Evolutionary conservation across 2,888 invertebrate genomes (phyloP).

Genomic region (Frankliniella fusca): DNA sequence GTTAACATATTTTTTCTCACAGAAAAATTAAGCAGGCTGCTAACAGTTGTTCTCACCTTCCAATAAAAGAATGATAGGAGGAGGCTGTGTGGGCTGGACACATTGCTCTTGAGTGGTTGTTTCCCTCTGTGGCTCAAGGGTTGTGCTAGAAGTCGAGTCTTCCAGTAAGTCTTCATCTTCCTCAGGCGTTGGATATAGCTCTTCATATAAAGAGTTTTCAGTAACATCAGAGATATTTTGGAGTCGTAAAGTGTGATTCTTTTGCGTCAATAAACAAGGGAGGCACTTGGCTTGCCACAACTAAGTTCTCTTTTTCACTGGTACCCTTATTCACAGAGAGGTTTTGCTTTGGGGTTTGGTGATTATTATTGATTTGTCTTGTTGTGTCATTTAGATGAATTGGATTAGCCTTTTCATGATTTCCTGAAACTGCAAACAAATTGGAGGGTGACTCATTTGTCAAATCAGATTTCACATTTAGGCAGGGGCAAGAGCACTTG

Average conservation of each 20-base stretch:
- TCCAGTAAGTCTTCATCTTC: not conserved
- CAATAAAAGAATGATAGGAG: constrained; percentile 73
- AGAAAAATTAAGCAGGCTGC: not conserved
- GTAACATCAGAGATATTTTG: constrained; percentile 29
- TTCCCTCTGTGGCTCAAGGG: not conserved
- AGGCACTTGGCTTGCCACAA: not conserved
- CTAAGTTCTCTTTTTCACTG: not conserved
- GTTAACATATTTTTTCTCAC: not conserved
- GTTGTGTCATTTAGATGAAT: not conserved
- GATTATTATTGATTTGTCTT: too few species aligned
- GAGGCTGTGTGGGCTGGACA: constrained; percentile 48
- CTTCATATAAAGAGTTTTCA: constrained; percentile 31
- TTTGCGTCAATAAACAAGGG: not conserved
- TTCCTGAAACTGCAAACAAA: not conserved
- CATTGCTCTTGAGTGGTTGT: constrained; percentile 28
- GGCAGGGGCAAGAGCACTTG: constrained; percentile 67
- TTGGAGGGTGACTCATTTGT: not conserved
- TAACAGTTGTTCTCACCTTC: constrained; percentile 63
- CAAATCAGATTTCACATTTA: not conserved
- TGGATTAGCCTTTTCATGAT: not conserved
- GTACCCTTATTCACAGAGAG: not conserved
- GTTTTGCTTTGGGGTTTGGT: not conserved
- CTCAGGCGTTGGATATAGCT: not conserved
- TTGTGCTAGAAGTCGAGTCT: not conserved
- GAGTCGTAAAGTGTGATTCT: not conserved